Base-by-base conservation (phyloP, 1,140 invertebrate genomes). In the Scaptomyza montana region DNA sequence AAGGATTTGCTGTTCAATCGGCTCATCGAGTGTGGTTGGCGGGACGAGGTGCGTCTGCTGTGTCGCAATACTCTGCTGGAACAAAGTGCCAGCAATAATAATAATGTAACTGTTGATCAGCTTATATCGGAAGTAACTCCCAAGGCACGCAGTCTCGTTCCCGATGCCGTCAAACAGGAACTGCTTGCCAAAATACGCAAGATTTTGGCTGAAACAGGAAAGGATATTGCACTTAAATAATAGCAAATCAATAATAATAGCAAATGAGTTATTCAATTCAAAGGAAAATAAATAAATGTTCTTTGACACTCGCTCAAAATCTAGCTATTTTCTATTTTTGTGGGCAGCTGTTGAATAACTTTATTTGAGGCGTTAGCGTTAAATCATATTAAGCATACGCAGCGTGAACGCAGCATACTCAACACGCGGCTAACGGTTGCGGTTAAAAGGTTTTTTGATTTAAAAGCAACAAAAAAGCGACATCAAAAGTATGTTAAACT, bases 81-180 rank as follows among this genome's bases (percentile, higher is more conserved):
- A 92, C 94, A 94, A 45, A 96, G 96, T 4, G 51, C 68, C 6
- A 79, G 70, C 43, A 84, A 36, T 36, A 36, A 36, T 36, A 36
- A 73, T 30, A 95, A 96, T 84, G 93, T 97, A 12, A 97, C 95
- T 47, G 95, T 98, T 47, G 97, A 98, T 78, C 95, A 95, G 72
- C 89, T 98, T 19, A 94, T 98, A 2, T 92, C 94, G 5, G 95
- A 95, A 92, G 95, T 98, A 1, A 98, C 97, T 41, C 96, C 96
- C 0, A 95, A 95, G 91, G 97, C 96, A 10, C 93, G 97, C 92
- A 94, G 95, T 19, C 89, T 97, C 41, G 96, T 98, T 3, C 97
- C 97, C 10, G 97, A 98, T 92, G 94, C 96, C 6, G 96, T 98
- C 0, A 98, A 98, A 90, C 96, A 96, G 85, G 97, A 98, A 93